These are phyloP conservation scores for Volucella inanis DNA, from an alignment of 2,888 invertebrate species.

Conservation along the genomic window DNA sequence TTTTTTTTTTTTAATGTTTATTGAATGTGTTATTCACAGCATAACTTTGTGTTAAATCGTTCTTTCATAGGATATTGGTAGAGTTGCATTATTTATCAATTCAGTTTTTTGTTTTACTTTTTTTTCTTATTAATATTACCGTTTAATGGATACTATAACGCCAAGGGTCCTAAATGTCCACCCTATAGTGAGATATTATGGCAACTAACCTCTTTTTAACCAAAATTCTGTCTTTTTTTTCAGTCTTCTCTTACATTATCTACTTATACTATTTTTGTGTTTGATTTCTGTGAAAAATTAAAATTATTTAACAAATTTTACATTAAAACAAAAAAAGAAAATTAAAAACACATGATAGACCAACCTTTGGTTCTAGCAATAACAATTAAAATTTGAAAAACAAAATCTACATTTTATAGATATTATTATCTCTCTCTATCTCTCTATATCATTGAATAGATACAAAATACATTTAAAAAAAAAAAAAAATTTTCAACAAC, in stretches of 20 bases:
- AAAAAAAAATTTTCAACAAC: constrained; percentile 44
- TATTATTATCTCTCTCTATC: constrained; percentile 14
- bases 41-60: constrained; percentile 58
- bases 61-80: constrained; percentile 53
- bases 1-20: constrained; percentile 4
- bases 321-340: constrained; percentile 29
- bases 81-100: constrained; percentile 27
- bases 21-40: constrained; percentile 58
- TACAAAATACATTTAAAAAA: constrained; percentile 29
- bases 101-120: constrained; percentile 5
- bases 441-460: no score
- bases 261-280: constrained; percentile 36
- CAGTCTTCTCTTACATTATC: constrained; percentile 25
- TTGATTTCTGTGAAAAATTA: constrained; percentile 20
- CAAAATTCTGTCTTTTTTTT: neutral
- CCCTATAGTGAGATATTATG: constrained; percentile 19
- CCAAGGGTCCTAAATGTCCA: constrained; percentile 27
- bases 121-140: constrained; percentile 30
- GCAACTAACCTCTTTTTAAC: constrained; percentile 30
- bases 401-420: constrained; percentile 35
- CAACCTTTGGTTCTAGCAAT: constrained; percentile 19
- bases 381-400: constrained; percentile 15
- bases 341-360: constrained; percentile 51
- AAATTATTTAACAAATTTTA: constrained; percentile 2
- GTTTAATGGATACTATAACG: constrained; percentile 39